Evolutionary conservation across 2,888 invertebrate genomes (phyloP).

Genomic region (Pandemis corylana): DNA sequence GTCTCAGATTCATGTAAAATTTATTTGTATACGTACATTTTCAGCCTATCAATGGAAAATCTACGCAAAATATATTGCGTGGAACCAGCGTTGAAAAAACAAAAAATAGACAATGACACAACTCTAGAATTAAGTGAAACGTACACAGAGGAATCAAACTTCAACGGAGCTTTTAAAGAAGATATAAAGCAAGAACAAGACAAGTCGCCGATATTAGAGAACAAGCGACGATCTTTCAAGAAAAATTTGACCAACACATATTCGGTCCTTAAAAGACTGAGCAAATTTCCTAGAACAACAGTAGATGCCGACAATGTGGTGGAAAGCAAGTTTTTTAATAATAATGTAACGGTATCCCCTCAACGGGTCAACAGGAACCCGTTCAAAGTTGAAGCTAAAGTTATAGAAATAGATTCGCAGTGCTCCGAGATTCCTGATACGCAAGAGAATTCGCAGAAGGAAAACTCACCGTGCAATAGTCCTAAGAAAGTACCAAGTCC

Average conservation of each 20-base stretch:
- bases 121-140: slow-evolving; percentile 45
- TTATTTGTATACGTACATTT: not conserved
- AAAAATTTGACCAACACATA: slow-evolving; percentile 65
- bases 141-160: slow-evolving; percentile 49
- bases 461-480: slow-evolving; percentile 63
- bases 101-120: slow-evolving; percentile 55
- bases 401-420: slow-evolving; percentile 50
- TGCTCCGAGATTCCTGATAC: slow-evolving; percentile 51
- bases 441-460: slow-evolving; percentile 65
- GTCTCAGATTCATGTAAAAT: too few relatives aligned
- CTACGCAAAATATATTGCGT: slow-evolving; percentile 76
- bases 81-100: slow-evolving; percentile 68
- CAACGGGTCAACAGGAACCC: slow-evolving; percentile 43
- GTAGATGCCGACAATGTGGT: slow-evolving; percentile 73
- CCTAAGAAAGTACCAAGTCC: slow-evolving; percentile 63
- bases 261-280: slow-evolving; percentile 73
- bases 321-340: slow-evolving; percentile 85
- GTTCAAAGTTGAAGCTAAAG: slow-evolving; percentile 30
- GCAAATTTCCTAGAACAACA: slow-evolving; percentile 80
- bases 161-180: slow-evolving; percentile 54
- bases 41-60: slow-evolving; percentile 74
- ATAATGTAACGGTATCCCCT: slow-evolving; percentile 47
- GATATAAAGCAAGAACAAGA: slow-evolving; percentile 51
- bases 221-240: slow-evolving; percentile 70
- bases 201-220: slow-evolving; percentile 78